Conservation (phyloP, 1,140 invertebrate genomes). For the Euwallacea similis region DNA sequence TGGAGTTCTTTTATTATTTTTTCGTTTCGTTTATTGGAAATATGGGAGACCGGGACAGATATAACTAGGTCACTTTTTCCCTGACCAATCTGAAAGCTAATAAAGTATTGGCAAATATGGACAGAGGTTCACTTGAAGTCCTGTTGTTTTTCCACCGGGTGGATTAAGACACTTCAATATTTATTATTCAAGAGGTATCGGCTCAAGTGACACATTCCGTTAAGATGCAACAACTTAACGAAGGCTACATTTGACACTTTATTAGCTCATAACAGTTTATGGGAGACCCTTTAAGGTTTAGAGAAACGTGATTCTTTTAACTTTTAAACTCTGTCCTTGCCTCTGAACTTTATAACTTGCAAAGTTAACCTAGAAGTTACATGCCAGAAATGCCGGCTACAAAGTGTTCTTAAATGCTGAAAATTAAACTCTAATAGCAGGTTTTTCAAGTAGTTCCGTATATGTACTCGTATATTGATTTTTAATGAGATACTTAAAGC, state of each 20-base stretch:
- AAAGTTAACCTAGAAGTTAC: no score
- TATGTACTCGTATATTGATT: no score
- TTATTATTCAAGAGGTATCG: neutral
- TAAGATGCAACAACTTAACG: neutral
- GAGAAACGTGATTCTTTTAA: slow-evolving; percentile 23
- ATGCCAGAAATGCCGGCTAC: no score
- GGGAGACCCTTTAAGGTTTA: slow-evolving; percentile 3
- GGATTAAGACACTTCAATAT: neutral
- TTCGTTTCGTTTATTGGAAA: slow-evolving; percentile 20
- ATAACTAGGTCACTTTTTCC: slow-evolving; percentile 17
- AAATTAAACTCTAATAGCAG: no score
- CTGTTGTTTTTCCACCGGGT: neutral
- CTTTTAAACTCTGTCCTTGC: slow-evolving; percentile 10
- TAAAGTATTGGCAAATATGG: slow-evolving; percentile 12
- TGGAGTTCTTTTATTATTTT: slow-evolving; percentile 19
- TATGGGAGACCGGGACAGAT: slow-evolving; percentile 8
- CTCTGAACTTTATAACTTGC: neutral
- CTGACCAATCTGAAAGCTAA: neutral
- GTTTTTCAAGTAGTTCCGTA: no score
- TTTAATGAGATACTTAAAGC: no score
- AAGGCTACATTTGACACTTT: neutral
- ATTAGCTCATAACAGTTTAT: slow-evolving; percentile 2
- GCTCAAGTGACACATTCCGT: no score
- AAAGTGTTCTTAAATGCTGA: no score
- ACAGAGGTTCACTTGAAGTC: slow-evolving; percentile 6